Evolutionary conservation across 2,113 vertebrate species (phyloP).

Genomic region (Zingel zingel): DNA sequence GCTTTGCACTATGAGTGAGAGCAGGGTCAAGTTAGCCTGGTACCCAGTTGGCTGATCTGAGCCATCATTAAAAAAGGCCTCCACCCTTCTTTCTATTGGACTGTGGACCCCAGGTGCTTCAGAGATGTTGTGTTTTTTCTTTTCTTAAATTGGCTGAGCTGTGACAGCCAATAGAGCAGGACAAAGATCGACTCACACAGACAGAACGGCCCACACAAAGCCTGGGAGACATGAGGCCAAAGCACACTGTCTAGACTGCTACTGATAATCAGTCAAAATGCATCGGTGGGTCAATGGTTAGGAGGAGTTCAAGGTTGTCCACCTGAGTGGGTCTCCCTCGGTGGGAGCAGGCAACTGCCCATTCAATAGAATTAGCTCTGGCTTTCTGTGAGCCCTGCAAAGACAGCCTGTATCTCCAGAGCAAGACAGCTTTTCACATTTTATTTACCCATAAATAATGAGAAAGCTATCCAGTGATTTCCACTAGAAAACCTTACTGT

Average conservation of each 20-base stretch:
- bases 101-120: slow-evolving; percentile 68
- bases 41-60: slow-evolving; percentile 31
- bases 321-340: slow-evolving; percentile 42
- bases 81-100: slow-evolving; percentile 54
- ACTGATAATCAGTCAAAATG: slow-evolving; percentile 70
- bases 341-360: slow-evolving; percentile 28
- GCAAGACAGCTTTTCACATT: slow-evolving; percentile 9
- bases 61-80: slow-evolving; percentile 54
- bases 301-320: slow-evolving; percentile 65
- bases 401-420: slow-evolving; percentile 26
- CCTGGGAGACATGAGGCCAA: slow-evolving; percentile 60
- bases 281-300: slow-evolving; percentile 62
- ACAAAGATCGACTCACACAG: slow-evolving; percentile 49
- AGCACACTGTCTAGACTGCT: slow-evolving; percentile 53
- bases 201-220: slow-evolving; percentile 60
- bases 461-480: slow-evolving; percentile 24
- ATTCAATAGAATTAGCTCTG: slow-evolving; percentile 43
- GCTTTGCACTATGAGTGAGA: slow-evolving; percentile 23
- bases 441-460: slow-evolving; percentile 44
- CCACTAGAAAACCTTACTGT: not conserved
- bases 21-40: slow-evolving; percentile 42
- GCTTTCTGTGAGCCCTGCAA: slow-evolving; percentile 24
- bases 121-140: slow-evolving; percentile 42
- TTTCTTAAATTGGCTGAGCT: slow-evolving; percentile 78
- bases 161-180: slow-evolving; percentile 76